Base-by-base conservation (phyloP, 2,113 vertebrate species). In the Sinocyclocheilus maitianheensis region DNA sequence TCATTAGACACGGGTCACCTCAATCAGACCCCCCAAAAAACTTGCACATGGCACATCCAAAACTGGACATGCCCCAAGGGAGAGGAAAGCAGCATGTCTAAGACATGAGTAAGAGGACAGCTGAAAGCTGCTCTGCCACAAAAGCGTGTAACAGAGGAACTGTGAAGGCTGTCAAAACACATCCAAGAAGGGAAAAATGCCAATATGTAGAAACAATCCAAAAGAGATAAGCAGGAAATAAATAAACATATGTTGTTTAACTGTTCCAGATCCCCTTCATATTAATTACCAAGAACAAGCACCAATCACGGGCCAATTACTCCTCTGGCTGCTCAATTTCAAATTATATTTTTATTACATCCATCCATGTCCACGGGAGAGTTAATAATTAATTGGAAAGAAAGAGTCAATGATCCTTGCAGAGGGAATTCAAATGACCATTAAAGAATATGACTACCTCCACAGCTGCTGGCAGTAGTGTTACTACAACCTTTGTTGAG, bases 331-430 rank as follows among this genome's bases (percentile, higher is more conserved):
- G 60, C 85, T 80, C 77, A 82, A 40, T 86, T 60, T 40, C 22
- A 53, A 86, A 69, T 86, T 60, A 65, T 84, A 40, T 58, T 85
- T 85, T 85, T 86, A 86, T 81, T 62, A 77, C 78, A 88, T 88
- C 77, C 87, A 87, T 83, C 84, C 58, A 43, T 86, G 80, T 79
- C 80, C 55, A 86, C 20, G 20, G 60, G n/a, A 74, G 74, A 63
- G 86, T 86, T 67, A 88, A 88, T 88, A 80, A 83, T 86, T 88
- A 67, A 88, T 37, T 34, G 72, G 20, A 34, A 80, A 48, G 46
- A 84, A 53, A 74, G 63, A 86, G 76, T 86, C 84, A 88, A 86
- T 86, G 84, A 86, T 86, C 87, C 87, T 80, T 86, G 85, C 81
- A 67, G 24, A 86, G n/a, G 81, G 87, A 84, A 88, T 88, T 77